Base-by-base conservation (phyloP, 2,888 invertebrate genomes). In the Pseudeuparius sepicola region DNA sequence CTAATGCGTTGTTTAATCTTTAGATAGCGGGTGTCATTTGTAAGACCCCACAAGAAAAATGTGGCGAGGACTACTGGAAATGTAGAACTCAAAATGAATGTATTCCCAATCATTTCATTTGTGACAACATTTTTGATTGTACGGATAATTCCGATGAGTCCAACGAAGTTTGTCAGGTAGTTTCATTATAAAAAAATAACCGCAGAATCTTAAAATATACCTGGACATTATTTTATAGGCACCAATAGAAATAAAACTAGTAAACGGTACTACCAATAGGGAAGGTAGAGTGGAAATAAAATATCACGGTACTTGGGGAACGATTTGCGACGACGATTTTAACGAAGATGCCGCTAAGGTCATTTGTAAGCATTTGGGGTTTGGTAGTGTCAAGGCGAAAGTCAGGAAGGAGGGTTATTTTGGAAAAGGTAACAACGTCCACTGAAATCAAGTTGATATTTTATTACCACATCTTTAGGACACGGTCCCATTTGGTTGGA, bases 261-360 rank as follows among this genome's bases (percentile, higher is more conserved):
- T 61, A 5, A 73, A 71, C 33, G 80, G 79, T 3, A 63, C 65
- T 3, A 61, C 52, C 14, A 43, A 56, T 0, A 58, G 59, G 16
- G 72, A 79, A 52, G 85, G 85, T 1, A 66, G 83, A 25, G 64
- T 85, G 1, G 83, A 84, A 57, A 67, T 86, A 1, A 68, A 70
- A 39, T 70, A 75, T 44, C 70, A 71, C 42, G 77, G 76, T 2
- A 65, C 75, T 11, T 82, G 82, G 78, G 85, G 85, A 7, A 79
- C 81, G 1, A 66, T 87, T 9, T 87, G 86, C 55, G 82, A 84
- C 50, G 84, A 85, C 51, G 75, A 78, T 48, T 84, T 84, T 52
- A 71, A 73, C 29, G 61, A 68, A 11, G 64, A 66, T 26, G 73
- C 78, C 14, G 84, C 82, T 0, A 66, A 67, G 46, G 75, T 78